Percentiles rank a stretch among this genome's conserved stretches.
Conservation (phyloP, 2,888 invertebrate species). For the Loripinus fragilis region DNA sequence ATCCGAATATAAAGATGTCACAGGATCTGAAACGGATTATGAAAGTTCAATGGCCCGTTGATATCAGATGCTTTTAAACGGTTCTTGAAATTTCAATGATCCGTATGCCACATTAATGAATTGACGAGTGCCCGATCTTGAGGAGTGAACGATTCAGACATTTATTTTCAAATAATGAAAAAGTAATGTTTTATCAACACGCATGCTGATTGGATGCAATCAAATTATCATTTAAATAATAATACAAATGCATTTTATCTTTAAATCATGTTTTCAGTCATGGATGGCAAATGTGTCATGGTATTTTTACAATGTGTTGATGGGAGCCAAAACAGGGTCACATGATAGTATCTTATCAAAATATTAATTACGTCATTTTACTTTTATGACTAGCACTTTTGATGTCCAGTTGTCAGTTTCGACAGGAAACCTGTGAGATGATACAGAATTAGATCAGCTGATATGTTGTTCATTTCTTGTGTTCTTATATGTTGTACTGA, state of each 20-base stretch:
- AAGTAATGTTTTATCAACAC: neutral
- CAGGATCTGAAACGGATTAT: neutral
- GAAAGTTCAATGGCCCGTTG: too few relatives aligned
- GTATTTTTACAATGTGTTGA: neutral
- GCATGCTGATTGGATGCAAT: neutral
- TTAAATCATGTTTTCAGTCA: too few relatives aligned
- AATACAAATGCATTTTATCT: too few relatives aligned
- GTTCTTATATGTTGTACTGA: too few relatives aligned
- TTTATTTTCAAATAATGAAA: too few relatives aligned
- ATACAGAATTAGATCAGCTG: neutral
- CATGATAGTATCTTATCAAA: constrained; percentile 1
- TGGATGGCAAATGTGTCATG: neutral
- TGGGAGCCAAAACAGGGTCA: neutral
- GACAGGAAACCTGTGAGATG: constrained; percentile 19
- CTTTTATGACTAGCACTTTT: constrained; percentile 10
- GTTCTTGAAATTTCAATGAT: too few relatives aligned
- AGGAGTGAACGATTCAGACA: too few relatives aligned
- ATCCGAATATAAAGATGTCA: neutral
- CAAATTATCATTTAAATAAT: neutral
- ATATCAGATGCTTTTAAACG: neutral
- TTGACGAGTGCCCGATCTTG: too few relatives aligned
- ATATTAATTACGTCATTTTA: neutral
- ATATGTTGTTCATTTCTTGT: neutral
- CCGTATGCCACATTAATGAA: too few relatives aligned
- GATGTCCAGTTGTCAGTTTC: constrained; percentile 1